Conservation (phyloP, 2,797 vertebrate genomes). For the Poeciliopsis presidionis region DNA sequence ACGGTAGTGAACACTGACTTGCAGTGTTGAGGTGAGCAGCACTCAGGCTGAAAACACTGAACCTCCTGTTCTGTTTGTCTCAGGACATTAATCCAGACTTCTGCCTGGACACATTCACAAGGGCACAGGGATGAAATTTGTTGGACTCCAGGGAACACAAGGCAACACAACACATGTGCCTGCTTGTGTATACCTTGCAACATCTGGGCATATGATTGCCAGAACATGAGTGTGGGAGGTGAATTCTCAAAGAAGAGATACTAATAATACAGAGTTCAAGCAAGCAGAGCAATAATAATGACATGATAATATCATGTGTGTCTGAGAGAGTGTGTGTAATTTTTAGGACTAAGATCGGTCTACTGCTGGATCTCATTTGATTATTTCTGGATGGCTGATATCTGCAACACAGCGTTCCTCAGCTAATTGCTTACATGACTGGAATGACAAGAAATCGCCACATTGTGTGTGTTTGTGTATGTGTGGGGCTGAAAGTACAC, state of each 20-base stretch:
- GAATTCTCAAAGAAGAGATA: slow-evolving; percentile 5
- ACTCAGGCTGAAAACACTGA: slow-evolving; percentile 24
- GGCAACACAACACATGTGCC: slow-evolving; percentile 1
- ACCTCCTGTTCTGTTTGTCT: slow-evolving; percentile 39
- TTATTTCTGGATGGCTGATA: slow-evolving; percentile 63
- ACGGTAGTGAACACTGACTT: slow-evolving; percentile 2
- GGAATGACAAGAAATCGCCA: slow-evolving; percentile 43
- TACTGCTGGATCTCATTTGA: slow-evolving; percentile 47
- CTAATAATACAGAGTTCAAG: slow-evolving; percentile 4
- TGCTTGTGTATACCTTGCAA: background rate
- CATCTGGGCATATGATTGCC: background rate
- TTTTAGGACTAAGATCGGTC: slow-evolving; percentile 24
- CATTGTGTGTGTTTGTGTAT: slow-evolving; percentile 7
- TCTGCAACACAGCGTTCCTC: slow-evolving; percentile 49
- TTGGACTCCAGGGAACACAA: slow-evolving; percentile 15
- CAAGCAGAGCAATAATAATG: slow-evolving; percentile 5
- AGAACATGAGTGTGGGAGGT: background rate
- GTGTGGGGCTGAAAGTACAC: slow-evolving; percentile 1
- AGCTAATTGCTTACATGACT: slow-evolving; percentile 61
- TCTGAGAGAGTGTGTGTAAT: slow-evolving; percentile 7
- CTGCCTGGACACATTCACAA: slow-evolving; percentile 23
- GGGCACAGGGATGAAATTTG: slow-evolving; percentile 27
- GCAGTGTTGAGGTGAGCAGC: slow-evolving; percentile 10
- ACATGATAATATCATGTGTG: background rate
- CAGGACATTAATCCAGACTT: slow-evolving; percentile 30